Evolutionary conservation across 2,113 vertebrate species (phyloP), one percentile per base, ranked within the genome.

Genomic region (Glaucomys volans): DNA sequence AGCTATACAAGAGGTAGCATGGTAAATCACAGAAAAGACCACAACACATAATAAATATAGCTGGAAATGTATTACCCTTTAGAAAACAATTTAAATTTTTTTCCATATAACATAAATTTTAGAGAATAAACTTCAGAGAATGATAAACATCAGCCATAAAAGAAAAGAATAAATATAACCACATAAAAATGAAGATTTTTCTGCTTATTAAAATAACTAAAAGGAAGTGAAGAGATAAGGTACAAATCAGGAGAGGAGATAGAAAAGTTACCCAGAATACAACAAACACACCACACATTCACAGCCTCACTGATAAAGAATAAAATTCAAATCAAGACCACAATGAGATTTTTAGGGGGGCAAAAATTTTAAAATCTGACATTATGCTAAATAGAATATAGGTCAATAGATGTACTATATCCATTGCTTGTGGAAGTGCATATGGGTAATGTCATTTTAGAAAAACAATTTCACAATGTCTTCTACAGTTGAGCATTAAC

Each of bases 41-140:
- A 82, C 11, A 95, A 44, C 44, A 79, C 47, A 72, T 3, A 92
- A 14, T 37, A 88, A 84, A 91, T 30, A 8, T 37, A 74, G 35
- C 28, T 57, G 14, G 24, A 91, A 82, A 88, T 85, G 9, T 67
- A 8, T 67, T 52, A 47, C 40, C 8, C 3, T 88, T 83, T 59
- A 84, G 52, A 94, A 97, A 88, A 83, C n/a, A 79, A 77, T 66
- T 72, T 42, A 72, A 88, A 74, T 35, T 86, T 95, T 57, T 80
- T 44, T 83, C 50, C 10, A 80, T 14, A 84, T 32, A 95, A 52
- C 28, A 84, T 72, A 7, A 91, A 50, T 7, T 74, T 62, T 32
- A 87, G 44, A 50, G 12, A 83, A 83, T 57, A 7, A 91, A 50
- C 7, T 66, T 62, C 37, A 87, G 40, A 42, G 16, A 83, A 72